Base-by-base conservation (phyloP, 2,888 invertebrate genomes). In the Ischnus inquisitorius region DNA sequence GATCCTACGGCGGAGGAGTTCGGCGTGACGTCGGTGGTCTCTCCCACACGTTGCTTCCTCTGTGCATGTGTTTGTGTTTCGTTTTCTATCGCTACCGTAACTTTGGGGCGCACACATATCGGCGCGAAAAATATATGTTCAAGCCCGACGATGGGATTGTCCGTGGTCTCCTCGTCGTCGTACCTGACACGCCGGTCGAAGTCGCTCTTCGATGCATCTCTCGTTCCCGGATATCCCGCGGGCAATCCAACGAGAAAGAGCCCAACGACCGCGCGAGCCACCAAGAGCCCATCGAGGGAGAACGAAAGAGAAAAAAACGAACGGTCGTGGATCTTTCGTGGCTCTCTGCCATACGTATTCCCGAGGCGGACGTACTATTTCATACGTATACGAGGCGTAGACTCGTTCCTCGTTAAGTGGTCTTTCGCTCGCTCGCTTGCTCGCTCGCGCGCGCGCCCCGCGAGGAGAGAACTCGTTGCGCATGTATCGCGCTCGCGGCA, bases 1-100 rank as follows among this genome's bases (percentile, higher is more conserved):
- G 93, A 93, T 93, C 92, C 91, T 67, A 64, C 54, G 78, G 34
- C 39, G 79, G 64, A 34, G 34, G 34, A 77, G 79, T 85, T 75
- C 69, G 65, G 60, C 68, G 65, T 25, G 62, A 62, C 71, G 57
- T 60, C 34, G 62, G 19, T 64, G 60, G 51, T 39, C 64, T 62
- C 71, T 46, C 60, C 62, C 51, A 57, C 48, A 54, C 48, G 46
- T 65, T 39, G 28, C 68, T 48, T 60, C 46, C 51, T n/a, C 60
- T 67, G n/a, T 34, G 19, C 69, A 19, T 57, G 19, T 46, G 8
- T 62, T 12, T 43, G 46, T 62, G 28, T 74, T 68, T 10, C 14
- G 28, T 60, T 19, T 22, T 48, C 71, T 51, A 51, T 22, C n/a
- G 71, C 41, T 51, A 19, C 19, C 19, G 41, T 6, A 16, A 25